These are phyloP conservation scores for Brachypterus glaber DNA, from an alignment of 2,888 invertebrate species.

Conservation along the genomic window DNA sequence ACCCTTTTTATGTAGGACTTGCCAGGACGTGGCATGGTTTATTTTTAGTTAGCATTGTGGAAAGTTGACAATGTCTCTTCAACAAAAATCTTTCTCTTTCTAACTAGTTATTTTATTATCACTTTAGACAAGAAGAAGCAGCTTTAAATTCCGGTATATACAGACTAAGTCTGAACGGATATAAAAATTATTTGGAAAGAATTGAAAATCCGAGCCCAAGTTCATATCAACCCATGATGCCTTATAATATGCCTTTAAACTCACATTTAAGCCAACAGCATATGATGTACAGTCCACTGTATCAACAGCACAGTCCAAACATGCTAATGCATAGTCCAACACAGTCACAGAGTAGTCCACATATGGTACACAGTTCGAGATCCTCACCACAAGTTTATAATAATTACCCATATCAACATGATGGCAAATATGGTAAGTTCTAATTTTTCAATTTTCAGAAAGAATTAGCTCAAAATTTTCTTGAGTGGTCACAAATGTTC, in stretches of 20 bases:
- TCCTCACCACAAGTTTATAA: constrained; percentile 6
- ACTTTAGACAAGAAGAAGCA: constrained; percentile 33
- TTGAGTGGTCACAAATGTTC: no score
- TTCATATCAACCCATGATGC: constrained; percentile 15
- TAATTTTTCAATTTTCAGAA: no score
- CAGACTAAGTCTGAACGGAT: constrained; percentile 35
- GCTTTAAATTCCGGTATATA: constrained; percentile 31
- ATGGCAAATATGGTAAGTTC: no score
- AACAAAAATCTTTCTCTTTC: no score
- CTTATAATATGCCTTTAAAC: constrained; percentile 14
- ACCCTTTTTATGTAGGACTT: no score
- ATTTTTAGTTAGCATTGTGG: no score
- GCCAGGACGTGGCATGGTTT: no score
- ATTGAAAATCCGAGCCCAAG: constrained; percentile 12
- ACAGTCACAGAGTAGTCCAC: constrained; percentile 16
- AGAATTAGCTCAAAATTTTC: no score
- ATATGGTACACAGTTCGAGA: constrained; percentile 15
- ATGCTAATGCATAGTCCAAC: not conserved
- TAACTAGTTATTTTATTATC: no score
- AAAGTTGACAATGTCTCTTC: no score
- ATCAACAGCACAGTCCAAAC: constrained; percentile 20
- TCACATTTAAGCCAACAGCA: constrained; percentile 14
- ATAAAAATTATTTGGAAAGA: constrained; percentile 36
- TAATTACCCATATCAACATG: constrained; percentile 14
- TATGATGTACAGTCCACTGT: constrained; percentile 16